Evolutionary conservation across 2,797 vertebrate species (phyloP), one percentile per base, ranked within the genome.

Genomic region (Triplophysa bombifrons): DNA sequence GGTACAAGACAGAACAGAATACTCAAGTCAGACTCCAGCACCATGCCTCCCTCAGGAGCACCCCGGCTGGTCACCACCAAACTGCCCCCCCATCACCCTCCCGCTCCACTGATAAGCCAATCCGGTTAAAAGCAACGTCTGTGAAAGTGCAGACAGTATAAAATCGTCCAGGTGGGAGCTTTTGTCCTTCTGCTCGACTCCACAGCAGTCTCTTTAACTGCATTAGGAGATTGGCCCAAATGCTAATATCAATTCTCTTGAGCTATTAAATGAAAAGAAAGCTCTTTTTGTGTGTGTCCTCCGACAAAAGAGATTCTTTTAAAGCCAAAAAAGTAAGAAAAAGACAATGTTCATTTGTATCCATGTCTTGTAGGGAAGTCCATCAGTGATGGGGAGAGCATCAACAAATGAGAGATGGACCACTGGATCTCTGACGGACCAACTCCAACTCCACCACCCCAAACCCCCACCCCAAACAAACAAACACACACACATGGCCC

Each of bases 111-210:
- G 16, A 82, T 74, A 74, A 86, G 78, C 73, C 80, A 88, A 89
- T 90, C 83, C 88, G 74, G 74, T 83, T 87, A 82, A 90, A 88
- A 88, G 86, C 82, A 75, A 76, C 63, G 74, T 80, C 84, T 71
- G 74, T 64, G 41, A 51, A 30, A 76, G 81, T 61, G 64, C 30
- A 19, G 41, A 78, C 22, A 34, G 16, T 83, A 66, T 7, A 3
- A 76, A 71, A 64, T 53, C 71, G 20, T 38, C 61, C 25, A 34
- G 63, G 63, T 77, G 60, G 74, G 67, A 64, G 61, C 60, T 75
- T 58, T 63, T 61, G 55, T 78, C 55, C 64, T 65, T 73, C 56
- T 73, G 72, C 70, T 73, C 20, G 67, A 74, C 73, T 76, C 68
- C 44, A 68, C 22, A 44, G 22, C 41, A 69, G 50, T 48, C 71